Conservation (phyloP, 2,888 invertebrate genomes). For the Atherix ibis region DNA sequence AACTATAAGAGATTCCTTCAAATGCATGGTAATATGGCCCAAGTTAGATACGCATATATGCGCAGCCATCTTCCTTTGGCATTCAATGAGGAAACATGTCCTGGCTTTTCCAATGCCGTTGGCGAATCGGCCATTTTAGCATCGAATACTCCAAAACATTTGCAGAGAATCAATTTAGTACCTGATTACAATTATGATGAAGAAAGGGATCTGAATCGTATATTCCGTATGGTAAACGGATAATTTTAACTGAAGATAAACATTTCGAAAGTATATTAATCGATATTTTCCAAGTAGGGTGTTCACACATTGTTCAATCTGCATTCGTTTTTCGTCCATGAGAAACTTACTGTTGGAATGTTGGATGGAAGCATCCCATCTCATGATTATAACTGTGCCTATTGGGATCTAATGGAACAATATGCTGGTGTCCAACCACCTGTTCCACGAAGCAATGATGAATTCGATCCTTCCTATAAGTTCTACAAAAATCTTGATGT, state of each 20-base stretch:
- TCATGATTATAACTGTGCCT: slow-evolving; percentile 43
- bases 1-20: slow-evolving; percentile 35
- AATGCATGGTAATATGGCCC: slow-evolving; percentile 41
- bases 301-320: not conserved
- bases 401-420: slow-evolving; percentile 43
- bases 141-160: slow-evolving; percentile 1
- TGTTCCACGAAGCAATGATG: slow-evolving; percentile 40
- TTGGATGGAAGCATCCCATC: slow-evolving; percentile 43
- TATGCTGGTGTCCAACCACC: slow-evolving; percentile 44
- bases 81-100: not conserved
- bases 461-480: slow-evolving; percentile 52
- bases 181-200: slow-evolving; percentile 18
- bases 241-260: slow-evolving; percentile 2
- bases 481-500: slow-evolving; percentile 50
- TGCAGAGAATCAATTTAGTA: slow-evolving; percentile 19
- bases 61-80: not conserved
- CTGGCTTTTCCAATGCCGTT: not conserved
- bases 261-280: too few relatives aligned
- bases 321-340: not conserved
- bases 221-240: slow-evolving; percentile 5
- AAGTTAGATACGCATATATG: not conserved
- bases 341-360: slow-evolving; percentile 30
- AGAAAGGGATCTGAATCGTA: slow-evolving; percentile 15
- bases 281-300: too few relatives aligned
- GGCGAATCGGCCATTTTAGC: slow-evolving; percentile 5